phyloP scores from a whole-genome alignment of 1,140 invertebrate genomes.

The Tenebrio molitor region DNA sequence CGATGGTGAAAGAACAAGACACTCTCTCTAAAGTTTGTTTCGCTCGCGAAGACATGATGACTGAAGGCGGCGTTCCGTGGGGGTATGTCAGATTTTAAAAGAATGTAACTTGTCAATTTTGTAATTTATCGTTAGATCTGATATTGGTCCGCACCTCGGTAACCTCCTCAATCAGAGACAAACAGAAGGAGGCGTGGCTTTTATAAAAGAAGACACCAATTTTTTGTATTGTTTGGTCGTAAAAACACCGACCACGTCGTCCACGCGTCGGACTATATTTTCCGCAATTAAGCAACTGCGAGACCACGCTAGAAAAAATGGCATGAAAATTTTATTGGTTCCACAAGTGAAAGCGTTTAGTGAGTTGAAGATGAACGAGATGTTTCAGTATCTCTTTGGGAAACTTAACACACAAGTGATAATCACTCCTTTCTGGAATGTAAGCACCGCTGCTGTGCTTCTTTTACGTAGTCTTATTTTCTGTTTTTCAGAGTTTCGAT shows the following conservation, averaged over 20 bases:
- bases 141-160: constrained; percentile 46
- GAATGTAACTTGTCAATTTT: too few species aligned
- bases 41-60: too few species aligned
- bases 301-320: constrained; percentile 66
- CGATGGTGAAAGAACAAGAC: too few species aligned
- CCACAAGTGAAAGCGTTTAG: constrained; percentile 76
- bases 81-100: too few species aligned
- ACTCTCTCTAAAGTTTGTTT: too few species aligned
- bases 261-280: constrained; percentile 66
- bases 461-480: too few species aligned
- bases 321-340: constrained; percentile 69
- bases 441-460: too few species aligned
- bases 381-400: constrained; percentile 70
- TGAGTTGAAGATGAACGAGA: constrained; percentile 69
- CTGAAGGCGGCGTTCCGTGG: too few species aligned
- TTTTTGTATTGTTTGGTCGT: constrained; percentile 74
- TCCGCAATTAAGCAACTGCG: constrained; percentile 66
- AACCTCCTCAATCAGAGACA: constrained; percentile 65
- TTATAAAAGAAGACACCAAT: constrained; percentile 67
- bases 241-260: constrained; percentile 67
- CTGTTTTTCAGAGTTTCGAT: constrained; percentile 69
- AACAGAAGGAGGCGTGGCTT: constrained; percentile 70
- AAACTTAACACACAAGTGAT: constrained; percentile 63
- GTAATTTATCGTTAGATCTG: too few species aligned
- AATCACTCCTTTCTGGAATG: too few species aligned